These are phyloP conservation scores for Salminus brasiliensis DNA, from an alignment of 2,113 vertebrate genomes.

Conservation along the genomic window DNA sequence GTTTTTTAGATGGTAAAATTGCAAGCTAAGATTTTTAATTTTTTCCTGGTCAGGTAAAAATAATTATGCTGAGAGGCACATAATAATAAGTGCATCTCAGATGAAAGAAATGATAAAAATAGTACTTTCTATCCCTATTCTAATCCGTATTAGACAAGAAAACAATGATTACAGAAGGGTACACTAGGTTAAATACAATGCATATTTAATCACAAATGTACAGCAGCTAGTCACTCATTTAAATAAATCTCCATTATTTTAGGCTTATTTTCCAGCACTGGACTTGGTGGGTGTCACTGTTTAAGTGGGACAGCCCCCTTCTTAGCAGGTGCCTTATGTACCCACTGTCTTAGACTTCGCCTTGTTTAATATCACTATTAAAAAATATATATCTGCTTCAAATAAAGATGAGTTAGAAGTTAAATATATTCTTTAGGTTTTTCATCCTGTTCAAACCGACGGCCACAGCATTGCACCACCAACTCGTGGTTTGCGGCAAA, in stretches of 20 bases:
- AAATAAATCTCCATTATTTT: neutral
- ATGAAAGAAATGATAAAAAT: too few relatives aligned
- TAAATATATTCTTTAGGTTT: neutral
- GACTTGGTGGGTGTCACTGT: neutral
- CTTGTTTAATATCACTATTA: neutral
- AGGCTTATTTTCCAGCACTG: neutral
- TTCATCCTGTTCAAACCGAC: neutral
- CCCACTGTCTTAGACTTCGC: neutral
- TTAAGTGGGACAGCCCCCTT: neutral
- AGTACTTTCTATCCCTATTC: too few relatives aligned
- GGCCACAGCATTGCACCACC: slow-evolving; percentile 51
- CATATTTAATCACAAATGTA: neutral
- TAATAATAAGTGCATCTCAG: too few relatives aligned
- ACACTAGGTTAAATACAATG: too few relatives aligned
- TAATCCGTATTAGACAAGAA: neutral
- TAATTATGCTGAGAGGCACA: too few relatives aligned
- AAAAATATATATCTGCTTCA: neutral
- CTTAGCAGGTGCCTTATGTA: neutral
- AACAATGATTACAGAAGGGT: neutral
- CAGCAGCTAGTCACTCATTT: neutral
- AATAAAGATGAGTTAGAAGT: neutral
- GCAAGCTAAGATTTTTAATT: too few relatives aligned
- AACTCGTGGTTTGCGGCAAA: slow-evolving; percentile 50
- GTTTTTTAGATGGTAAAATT: too few relatives aligned
- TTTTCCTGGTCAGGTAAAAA: too few relatives aligned